phyloP scores from a whole-genome alignment of 1,140 invertebrate species.

The Caenorhabditis brenneri region DNA sequence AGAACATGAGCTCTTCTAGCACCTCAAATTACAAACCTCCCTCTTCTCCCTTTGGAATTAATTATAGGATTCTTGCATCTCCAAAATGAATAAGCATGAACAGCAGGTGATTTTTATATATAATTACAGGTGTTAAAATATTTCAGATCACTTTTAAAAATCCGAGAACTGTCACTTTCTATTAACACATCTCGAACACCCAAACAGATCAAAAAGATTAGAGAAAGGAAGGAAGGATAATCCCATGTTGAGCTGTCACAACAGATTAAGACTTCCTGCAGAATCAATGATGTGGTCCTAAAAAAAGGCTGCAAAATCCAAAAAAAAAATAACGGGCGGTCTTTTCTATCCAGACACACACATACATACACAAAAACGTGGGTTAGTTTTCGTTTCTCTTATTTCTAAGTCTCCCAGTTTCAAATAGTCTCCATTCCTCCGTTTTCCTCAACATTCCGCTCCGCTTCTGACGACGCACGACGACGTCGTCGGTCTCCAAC shows the following conservation, averaged over 20 bases:
- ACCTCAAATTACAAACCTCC: too few relatives aligned
- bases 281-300: constrained; percentile 2
- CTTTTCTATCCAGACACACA: neutral
- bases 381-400: constrained; percentile 41
- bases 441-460: constrained; percentile 22
- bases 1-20: too few relatives aligned
- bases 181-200: neutral
- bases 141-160: neutral
- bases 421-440: constrained; percentile 7
- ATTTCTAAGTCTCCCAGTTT: constrained; percentile 25
- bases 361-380: constrained; percentile 34
- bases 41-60: too few relatives aligned
- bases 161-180: neutral
- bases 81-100: too few relatives aligned
- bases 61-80: too few relatives aligned
- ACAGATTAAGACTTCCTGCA: neutral
- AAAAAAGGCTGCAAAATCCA: constrained; percentile 28
- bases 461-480: constrained; percentile 11
- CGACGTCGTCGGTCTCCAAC: constrained; percentile 12
- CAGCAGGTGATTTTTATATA: neutral
- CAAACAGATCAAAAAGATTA: neutral
- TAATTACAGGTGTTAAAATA: too few relatives aligned
- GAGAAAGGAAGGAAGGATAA: too few relatives aligned
- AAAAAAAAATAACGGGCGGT: constrained; percentile 33
- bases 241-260: neutral